Conservation (phyloP, 1,140 invertebrate genomes). For the Drosophila mojavensis region DNA sequence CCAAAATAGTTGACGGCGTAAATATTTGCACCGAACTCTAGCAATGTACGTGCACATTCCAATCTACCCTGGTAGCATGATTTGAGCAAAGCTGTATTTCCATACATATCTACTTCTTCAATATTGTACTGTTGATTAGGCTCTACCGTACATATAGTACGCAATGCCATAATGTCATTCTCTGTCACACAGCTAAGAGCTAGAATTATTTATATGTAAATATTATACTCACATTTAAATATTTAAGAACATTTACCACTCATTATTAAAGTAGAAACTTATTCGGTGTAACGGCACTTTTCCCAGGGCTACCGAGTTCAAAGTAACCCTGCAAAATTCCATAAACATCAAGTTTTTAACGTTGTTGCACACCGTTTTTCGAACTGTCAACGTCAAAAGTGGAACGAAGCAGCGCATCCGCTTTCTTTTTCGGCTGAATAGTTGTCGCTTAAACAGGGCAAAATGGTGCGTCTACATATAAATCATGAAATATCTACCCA, state of each 20-base stretch:
- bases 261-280: constrained; percentile 32
- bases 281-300: constrained; percentile 38
- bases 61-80: constrained; percentile 69
- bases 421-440: constrained; percentile 68
- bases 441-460: constrained; percentile 68
- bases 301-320: constrained; percentile 12
- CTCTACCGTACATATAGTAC: constrained; percentile 57
- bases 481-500: constrained; percentile 49
- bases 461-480: constrained; percentile 70
- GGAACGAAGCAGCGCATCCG: constrained; percentile 53
- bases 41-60: constrained; percentile 56
- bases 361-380: constrained; percentile 32
- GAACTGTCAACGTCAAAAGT: constrained; percentile 39
- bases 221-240: neutral
- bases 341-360: neutral
- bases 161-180: constrained; percentile 58
- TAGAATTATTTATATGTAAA: constrained; percentile 11
- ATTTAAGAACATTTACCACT: constrained; percentile 45
- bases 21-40: constrained; percentile 63
- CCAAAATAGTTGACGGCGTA: constrained; percentile 74
- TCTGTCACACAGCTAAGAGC: constrained; percentile 61
- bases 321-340: neutral
- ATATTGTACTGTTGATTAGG: constrained; percentile 42
- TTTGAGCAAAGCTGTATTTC: constrained; percentile 76
- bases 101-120: constrained; percentile 69